phyloP scores from a whole-genome alignment of 2,797 vertebrate species.

The Tragopan temminckii region DNA sequence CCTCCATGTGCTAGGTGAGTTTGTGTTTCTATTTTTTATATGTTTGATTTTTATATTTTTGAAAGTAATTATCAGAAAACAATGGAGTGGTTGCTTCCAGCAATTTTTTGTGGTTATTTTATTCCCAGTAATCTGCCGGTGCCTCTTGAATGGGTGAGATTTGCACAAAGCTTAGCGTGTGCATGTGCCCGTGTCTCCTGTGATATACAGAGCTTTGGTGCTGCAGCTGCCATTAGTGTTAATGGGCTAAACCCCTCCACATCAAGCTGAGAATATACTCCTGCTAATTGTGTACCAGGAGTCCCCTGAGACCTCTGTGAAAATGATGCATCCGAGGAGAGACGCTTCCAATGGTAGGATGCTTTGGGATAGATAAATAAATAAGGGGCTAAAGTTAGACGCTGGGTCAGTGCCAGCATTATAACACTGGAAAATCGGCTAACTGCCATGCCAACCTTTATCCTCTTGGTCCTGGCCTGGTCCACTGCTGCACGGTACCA shows the following conservation, averaged over 20 bases:
- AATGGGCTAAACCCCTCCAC: not conserved
- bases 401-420: not conserved
- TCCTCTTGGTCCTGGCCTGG: slow-evolving; percentile 61
- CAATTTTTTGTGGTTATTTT: not conserved
- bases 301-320: not conserved
- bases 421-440: not conserved
- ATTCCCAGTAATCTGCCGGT: not conserved
- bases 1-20: too few species aligned
- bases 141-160: not conserved
- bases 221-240: not conserved
- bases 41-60: not conserved
- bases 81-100: not conserved
- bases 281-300: slow-evolving; percentile 1
- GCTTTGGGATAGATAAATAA: slow-evolving; percentile 41
- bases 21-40: not conserved
- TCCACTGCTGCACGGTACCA: slow-evolving; percentile 56
- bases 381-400: slow-evolving; percentile 11
- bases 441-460: slow-evolving; percentile 41
- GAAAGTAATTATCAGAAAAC: not conserved
- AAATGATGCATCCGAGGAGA: not conserved
- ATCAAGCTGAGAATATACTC: not conserved
- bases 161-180: not conserved
- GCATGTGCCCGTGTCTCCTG: not conserved
- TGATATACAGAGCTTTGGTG: not conserved
- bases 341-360: accelerated